phyloP scores from a whole-genome alignment of 92 coral and sea anemone genomes.

The Meandrina meandrites region DNA sequence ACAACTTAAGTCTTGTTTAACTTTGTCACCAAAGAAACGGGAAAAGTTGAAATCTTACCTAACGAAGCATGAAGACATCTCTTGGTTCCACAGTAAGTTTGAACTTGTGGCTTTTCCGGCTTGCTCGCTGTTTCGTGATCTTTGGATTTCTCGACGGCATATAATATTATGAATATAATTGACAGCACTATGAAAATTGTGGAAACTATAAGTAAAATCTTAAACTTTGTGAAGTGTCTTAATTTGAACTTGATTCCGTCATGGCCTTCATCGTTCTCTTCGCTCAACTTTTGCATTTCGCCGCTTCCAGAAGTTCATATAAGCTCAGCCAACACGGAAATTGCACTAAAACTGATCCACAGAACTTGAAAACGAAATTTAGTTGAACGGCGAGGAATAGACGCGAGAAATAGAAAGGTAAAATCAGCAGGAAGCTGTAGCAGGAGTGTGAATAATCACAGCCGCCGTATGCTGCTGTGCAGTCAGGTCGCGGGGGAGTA shows the following conservation, averaged over 20 bases:
- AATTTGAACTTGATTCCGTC: constrained; percentile 46
- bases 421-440: background rate
- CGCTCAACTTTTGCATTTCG: background rate
- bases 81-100: background rate
- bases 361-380: background rate
- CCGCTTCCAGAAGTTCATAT: background rate
- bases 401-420: background rate
- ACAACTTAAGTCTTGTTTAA: background rate
- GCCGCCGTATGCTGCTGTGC: too few relatives aligned
- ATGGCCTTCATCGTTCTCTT: background rate
- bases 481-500: too few relatives aligned
- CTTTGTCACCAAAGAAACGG: background rate
- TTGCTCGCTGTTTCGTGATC: background rate
- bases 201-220: constrained; percentile 9
- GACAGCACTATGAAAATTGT: background rate
- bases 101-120: background rate
- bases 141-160: constrained; percentile 18
- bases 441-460: background rate
- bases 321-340: background rate
- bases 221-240: constrained; percentile 50
- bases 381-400: background rate
- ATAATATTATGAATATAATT: constrained; percentile 34
- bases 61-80: background rate
- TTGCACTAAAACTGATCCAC: background rate
- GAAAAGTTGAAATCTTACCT: background rate